A percentile compares a stretch with the other conserved stretches of the same genome.
Evolutionary conservation across 2,797 vertebrate genomes (phyloP).

Genomic region (Sebastes paucispinis): DNA sequence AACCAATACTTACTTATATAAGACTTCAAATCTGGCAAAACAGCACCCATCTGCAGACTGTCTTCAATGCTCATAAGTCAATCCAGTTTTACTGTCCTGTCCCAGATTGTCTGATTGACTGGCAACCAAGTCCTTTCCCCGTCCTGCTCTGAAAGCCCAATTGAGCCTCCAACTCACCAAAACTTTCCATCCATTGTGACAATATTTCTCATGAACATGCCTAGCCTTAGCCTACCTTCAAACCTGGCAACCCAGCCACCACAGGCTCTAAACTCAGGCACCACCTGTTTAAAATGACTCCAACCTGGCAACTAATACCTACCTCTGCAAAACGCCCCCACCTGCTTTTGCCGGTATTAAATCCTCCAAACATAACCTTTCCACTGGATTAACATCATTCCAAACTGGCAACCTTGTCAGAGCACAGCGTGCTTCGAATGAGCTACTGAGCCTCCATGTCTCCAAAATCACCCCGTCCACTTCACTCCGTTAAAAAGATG

Average conservation of each 20-base stretch:
- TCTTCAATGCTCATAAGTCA: neutral
- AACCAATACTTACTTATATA: neutral
- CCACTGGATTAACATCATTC: constrained; percentile 1
- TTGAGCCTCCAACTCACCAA: neutral
- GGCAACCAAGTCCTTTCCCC: neutral
- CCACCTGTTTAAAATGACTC: neutral
- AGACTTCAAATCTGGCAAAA: neutral
- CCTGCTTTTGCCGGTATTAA: neutral
- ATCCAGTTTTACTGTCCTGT: neutral
- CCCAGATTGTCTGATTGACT: neutral
- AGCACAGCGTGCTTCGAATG: neutral
- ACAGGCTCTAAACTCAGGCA: neutral
- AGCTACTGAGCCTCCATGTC: neutral
- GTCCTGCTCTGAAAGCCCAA: neutral
- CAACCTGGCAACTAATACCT: neutral
- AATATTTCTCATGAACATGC: neutral
- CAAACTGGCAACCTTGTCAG: constrained; percentile 2
- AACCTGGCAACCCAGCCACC: neutral
- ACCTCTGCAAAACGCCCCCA: neutral
- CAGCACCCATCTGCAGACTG: neutral
- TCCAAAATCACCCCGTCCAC: neutral
- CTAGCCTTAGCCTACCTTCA: neutral
- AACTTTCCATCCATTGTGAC: neutral
- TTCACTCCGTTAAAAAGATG: neutral
- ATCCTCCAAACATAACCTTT: neutral